Evolutionary conservation across 2,797 vertebrate species (phyloP).

Genomic region (Tokudaia muenninki): DNA sequence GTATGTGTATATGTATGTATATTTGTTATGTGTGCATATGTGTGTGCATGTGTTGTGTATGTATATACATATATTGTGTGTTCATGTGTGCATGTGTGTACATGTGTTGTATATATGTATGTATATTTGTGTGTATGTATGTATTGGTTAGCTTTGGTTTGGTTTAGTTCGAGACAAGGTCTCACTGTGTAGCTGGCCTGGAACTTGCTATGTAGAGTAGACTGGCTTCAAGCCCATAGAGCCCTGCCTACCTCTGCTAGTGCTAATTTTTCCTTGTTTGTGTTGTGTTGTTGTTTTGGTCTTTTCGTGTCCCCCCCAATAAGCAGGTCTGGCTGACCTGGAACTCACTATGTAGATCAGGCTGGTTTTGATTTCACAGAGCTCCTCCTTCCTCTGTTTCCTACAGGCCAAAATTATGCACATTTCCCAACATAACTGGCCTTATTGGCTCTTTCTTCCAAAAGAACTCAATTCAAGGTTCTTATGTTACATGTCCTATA

Average conservation of each 20-base stretch:
- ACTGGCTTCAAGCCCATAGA: not conserved
- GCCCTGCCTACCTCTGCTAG: not conserved
- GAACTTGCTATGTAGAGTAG: not conserved
- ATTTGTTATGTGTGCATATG: not conserved
- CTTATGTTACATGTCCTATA: not conserved
- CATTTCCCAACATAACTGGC: not conserved
- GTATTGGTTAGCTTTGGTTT: not conserved
- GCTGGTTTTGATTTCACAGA: not conserved
- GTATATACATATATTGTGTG: not conserved
- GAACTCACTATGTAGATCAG: not conserved
- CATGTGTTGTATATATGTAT: not conserved
- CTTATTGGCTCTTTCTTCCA: not conserved
- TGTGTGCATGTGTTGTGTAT: no score
- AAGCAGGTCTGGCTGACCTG: not conserved
- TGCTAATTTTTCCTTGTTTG: not conserved
- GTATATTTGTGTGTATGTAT: not conserved
- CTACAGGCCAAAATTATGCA: not conserved
- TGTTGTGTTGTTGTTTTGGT: not conserved
- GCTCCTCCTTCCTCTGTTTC: not conserved
- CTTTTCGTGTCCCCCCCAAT: not conserved
- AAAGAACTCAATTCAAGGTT: constrained; percentile 30
- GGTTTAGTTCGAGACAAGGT: not conserved
- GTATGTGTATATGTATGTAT: not conserved
- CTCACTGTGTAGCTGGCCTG: not conserved
- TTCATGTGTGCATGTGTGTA: not conserved